phyloP scores from a whole-genome alignment of 2,888 invertebrate species.

The Odontocolon sp. region DNA sequence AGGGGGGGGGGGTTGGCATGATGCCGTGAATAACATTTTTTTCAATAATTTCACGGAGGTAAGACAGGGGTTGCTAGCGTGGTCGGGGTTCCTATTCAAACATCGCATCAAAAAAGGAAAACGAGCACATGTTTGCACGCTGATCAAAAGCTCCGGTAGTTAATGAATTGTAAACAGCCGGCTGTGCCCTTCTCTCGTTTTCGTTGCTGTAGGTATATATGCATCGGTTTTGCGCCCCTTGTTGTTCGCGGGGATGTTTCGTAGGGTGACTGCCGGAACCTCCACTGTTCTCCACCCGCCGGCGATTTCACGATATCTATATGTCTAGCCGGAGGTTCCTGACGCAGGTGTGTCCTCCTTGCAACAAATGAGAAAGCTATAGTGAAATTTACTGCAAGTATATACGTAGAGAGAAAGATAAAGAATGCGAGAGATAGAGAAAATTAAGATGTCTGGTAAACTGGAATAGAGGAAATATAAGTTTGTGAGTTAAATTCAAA shows the following conservation, averaged over 20 bases:
- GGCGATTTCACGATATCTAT: slow-evolving; percentile 30
- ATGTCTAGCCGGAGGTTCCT: slow-evolving; percentile 15
- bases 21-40: slow-evolving; percentile 62
- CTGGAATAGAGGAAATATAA: background rate
- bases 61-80: background rate
- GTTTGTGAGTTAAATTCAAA: background rate
- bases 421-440: slow-evolving; percentile 9
- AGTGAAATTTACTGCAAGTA: slow-evolving; percentile 17
- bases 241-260: background rate
- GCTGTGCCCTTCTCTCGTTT: slow-evolving; percentile 51
- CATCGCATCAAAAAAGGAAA: slow-evolving; percentile 62
- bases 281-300: too few relatives aligned
- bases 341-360: slow-evolving; percentile 48
- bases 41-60: slow-evolving; percentile 53
- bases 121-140: slow-evolving; percentile 69
- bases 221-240: background rate
- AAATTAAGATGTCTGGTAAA: slow-evolving; percentile 15
- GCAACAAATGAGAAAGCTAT: slow-evolving; percentile 54
- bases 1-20: slow-evolving; percentile 46
- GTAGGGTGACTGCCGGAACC: too few relatives aligned
- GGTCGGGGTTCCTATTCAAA: slow-evolving; percentile 58
- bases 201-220: slow-evolving; percentile 31
- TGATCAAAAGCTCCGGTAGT: slow-evolving; percentile 72
- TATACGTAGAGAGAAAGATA: background rate
- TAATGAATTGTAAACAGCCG: slow-evolving; percentile 75